Percentiles rank a stretch among this genome's conserved stretches.
These are phyloP conservation scores for Agrenia bidenticulata DNA, from an alignment of 2,888 invertebrate genomes.

Conservation along the genomic window DNA sequence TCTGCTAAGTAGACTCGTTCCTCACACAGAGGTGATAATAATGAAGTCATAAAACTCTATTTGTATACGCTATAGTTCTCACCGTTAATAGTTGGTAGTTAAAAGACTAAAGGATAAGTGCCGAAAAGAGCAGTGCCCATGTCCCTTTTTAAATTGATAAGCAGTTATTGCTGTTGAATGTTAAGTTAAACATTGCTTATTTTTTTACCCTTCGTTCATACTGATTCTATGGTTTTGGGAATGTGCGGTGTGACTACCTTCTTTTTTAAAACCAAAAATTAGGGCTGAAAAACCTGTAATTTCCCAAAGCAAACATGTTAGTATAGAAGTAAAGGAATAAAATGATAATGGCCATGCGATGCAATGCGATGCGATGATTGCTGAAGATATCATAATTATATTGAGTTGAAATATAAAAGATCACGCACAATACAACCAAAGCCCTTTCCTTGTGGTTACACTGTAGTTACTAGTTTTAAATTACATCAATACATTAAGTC, in stretches of 20 bases:
- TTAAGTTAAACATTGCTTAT: too few relatives aligned
- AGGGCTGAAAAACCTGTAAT: conserved; percentile 11
- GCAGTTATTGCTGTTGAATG: too few relatives aligned
- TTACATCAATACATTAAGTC: neutral
- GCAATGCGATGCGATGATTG: conserved; percentile 23
- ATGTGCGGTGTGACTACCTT: conserved; percentile 9
- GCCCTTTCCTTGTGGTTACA: conserved; percentile 8
- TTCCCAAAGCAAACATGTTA: neutral
- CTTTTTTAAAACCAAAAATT: neutral
- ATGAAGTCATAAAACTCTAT: neutral
- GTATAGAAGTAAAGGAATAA: neutral
- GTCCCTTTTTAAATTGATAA: too few relatives aligned
- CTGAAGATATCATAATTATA: conserved; percentile 25
- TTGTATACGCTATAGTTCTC: neutral
- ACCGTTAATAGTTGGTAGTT: too few relatives aligned
- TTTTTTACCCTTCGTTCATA: too few relatives aligned
- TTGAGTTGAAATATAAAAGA: conserved; percentile 22
- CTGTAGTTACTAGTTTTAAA: conserved; percentile 2
- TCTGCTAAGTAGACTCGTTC: too few relatives aligned
- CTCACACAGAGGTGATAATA: conserved; percentile 3
- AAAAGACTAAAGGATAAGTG: too few relatives aligned
- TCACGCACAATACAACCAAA: conserved; percentile 17
- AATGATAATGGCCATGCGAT: neutral
- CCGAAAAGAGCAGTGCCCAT: too few relatives aligned
- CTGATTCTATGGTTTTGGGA: too few relatives aligned